These are phyloP conservation scores for Brachionus rotundiformis DNA, from an alignment of 1,140 invertebrate genomes.

Conservation along the genomic window DNA sequence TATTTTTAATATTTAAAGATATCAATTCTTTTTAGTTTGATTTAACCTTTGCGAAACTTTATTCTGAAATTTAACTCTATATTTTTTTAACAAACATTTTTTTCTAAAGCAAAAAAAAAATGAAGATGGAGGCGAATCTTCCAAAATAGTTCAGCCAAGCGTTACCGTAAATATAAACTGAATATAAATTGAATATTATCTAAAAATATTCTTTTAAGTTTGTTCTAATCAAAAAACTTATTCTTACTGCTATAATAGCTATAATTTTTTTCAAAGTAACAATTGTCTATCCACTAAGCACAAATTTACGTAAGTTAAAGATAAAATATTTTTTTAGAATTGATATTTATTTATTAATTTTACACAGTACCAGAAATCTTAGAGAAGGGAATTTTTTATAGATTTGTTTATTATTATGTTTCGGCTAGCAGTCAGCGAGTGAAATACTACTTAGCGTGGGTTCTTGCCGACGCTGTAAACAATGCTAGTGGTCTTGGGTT, in stretches of 20 bases:
- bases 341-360: background rate
- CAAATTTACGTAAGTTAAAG: conserved; percentile 64
- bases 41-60: too few relatives aligned
- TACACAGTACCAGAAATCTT: conserved; percentile 43
- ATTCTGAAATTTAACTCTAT: too few relatives aligned
- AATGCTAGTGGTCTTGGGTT: conserved; percentile 90
- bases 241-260: conserved; percentile 65
- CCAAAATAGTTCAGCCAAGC: conserved; percentile 35
- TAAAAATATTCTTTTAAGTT: conserved; percentile 55
- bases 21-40: too few relatives aligned
- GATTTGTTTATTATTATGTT: conserved; percentile 70
- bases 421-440: conserved; percentile 70
- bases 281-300: conserved; percentile 66
- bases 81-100: background rate
- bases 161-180: conserved; percentile 44
- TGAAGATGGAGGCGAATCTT: background rate
- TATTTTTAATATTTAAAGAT: too few relatives aligned
- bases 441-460: conserved; percentile 96
- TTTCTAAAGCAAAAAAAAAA: conserved; percentile 21
- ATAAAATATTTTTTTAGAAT: conserved; percentile 29
- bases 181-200: background rate
- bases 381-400: conserved; percentile 63
- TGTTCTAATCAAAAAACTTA: conserved; percentile 70
- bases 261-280: conserved; percentile 71
- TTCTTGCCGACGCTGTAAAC: conserved; percentile 81